Conservation (phyloP, 2,888 invertebrate species). For the Noctua pronuba region DNA sequence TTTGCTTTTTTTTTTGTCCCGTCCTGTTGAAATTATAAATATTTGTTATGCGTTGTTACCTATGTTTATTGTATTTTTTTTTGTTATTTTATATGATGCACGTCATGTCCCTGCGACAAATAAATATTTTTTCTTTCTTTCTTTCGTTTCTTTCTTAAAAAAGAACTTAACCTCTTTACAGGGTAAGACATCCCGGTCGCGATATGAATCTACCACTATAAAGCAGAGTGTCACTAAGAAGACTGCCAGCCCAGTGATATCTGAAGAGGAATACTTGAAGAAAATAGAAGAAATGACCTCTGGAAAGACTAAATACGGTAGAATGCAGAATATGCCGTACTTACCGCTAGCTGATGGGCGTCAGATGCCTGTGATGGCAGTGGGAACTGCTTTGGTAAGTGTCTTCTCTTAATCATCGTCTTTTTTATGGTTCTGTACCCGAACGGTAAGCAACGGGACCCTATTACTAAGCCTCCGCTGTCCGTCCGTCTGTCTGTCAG, state of each 20-base stretch:
- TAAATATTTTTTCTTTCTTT: no score
- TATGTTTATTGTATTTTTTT: no score
- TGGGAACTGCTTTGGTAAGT: conserved; percentile 84
- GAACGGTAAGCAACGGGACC: no score
- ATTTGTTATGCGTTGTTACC: no score
- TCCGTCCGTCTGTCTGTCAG: no score
- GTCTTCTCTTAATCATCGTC: no score
- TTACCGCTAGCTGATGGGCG: conserved; percentile 73
- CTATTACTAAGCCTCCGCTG: no score
- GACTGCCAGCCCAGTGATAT: neutral
- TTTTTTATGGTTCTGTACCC: neutral
- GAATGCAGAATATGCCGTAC: conserved; percentile 65
- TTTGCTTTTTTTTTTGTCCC: no score
- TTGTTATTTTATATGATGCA: no score
- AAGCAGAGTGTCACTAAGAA: neutral
- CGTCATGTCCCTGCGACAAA: no score
- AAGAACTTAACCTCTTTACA: conserved; percentile 14
- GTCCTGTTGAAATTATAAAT: no score
- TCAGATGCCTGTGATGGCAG: conserved; percentile 77
- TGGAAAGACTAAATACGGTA: conserved; percentile 73
- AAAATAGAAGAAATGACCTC: conserved; percentile 73
- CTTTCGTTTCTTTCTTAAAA: no score
- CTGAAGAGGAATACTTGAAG: conserved; percentile 67
- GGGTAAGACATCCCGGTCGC: conserved; percentile 65
- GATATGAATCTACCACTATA: neutral